A percentile compares a stretch with the other conserved stretches of the same genome.
phyloP scores from a whole-genome alignment of 2,888 invertebrate species.

The Drosophila flavopinicola region DNA sequence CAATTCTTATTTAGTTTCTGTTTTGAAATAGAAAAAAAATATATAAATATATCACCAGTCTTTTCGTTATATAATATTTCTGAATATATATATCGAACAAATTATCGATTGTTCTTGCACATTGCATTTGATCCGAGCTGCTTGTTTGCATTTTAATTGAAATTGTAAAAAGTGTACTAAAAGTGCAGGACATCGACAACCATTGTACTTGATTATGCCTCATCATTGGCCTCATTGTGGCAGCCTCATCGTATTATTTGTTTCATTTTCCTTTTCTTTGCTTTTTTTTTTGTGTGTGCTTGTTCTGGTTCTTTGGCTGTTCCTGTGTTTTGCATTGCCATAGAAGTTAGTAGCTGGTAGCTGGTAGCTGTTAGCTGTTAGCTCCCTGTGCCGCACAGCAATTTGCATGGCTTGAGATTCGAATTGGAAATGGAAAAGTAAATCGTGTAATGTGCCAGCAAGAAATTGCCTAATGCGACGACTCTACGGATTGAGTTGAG shows the following conservation, averaged over 20 bases:
- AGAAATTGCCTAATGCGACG: conserved; percentile 76
- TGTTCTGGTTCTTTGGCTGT: conserved; percentile 1
- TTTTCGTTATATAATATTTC: no score
- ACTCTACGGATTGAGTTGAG: conserved; percentile 7
- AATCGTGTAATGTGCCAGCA: conserved; percentile 78
- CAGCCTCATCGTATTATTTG: conserved; percentile 60
- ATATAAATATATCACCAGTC: no score
- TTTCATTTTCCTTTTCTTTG: conserved; percentile 33
- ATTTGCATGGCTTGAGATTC: conserved; percentile 77
- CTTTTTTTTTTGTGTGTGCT: not conserved
- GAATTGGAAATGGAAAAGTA: conserved; percentile 77
- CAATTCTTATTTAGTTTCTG: no score
- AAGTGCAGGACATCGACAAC: not conserved
- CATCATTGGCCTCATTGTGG: conserved; percentile 74
- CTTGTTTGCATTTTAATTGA: no score
- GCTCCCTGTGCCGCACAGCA: conserved; percentile 58
- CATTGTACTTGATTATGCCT: conserved; percentile 44
- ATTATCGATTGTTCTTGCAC: no score
- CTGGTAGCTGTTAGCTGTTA: not conserved
- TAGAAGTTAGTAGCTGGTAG: no score
- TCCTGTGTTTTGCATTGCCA: conserved; percentile 21
- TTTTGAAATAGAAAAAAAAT: no score
- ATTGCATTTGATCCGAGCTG: no score
- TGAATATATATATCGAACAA: no score
- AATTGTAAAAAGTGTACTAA: not conserved